Base-by-base conservation (phyloP, 2,797 vertebrate species). In the Chelmon rostratus region DNA sequence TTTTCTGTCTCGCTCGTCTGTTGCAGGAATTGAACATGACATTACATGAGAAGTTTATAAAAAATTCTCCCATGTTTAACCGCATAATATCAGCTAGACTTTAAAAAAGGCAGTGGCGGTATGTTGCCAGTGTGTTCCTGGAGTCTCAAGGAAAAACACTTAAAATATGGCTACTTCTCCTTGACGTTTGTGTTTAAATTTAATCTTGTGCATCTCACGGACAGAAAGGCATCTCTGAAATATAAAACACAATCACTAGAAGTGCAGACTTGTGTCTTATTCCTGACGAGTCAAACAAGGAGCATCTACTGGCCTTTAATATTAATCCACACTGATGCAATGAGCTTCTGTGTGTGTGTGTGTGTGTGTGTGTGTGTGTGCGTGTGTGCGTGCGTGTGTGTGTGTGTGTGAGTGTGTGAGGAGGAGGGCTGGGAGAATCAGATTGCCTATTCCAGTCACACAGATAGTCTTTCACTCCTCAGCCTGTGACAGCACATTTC, bases 401-500 rank as follows among this genome's bases (percentile, higher is more conserved):
- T 68, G 64, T 46, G 28, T 38, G 13, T 46, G 59, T 33, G 19
- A 47, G 13, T 46, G 59, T 33, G 19, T 47, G 46, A 31, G 52
- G 25, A 49, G 63, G 40, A 46, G 28, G 78, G 73, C 59, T 62
- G 76, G 28, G 80, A 50, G 75, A 84, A 85, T 85, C 78, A 93
- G 93, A 96, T 96, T 97, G 95, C 89, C 94, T 94, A 97, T 97
- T 97, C 96, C 94, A 94, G 95, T 96, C 97, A 97, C 96, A 96
- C 92, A 89, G 81, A 87, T 91, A 90, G 91, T 94, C 92, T 92
- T 94, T 94, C 94, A 93, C 94, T 95, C 91, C 92, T 93, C 94
- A 93, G 93, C 91, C 85, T 93, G 88, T 96, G 96, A 96, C 96
- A 95, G 94, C 93, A 94, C 95, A 95, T 96, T 96, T 95, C 92